Evolutionary conservation across 2,113 vertebrate species (phyloP), one percentile per base, ranked within the genome.

Genomic region (Gopherus evgoodei): DNA sequence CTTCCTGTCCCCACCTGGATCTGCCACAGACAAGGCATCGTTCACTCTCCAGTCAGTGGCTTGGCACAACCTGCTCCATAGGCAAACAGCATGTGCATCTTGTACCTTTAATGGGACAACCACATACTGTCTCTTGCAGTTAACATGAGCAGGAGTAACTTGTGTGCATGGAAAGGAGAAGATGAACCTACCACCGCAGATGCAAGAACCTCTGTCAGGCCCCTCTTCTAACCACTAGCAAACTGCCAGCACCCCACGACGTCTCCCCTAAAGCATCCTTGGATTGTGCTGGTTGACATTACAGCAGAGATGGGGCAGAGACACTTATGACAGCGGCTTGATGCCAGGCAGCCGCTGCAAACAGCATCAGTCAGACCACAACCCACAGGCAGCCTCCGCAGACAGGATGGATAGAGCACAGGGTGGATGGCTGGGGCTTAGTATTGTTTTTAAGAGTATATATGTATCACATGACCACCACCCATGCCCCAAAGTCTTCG

Each of bases 341-440:
- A 76, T 1, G 2, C 0, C 1, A 1, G 75, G 13, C 0, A 2
- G 52, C 42, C 3, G 0, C 44, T 17, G 7, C 79, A 29, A 49
- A 14, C 52, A 25, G 31, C 1, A 27, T 29, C 81, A 14, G n/a
- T 8, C 81, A 24, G n/a, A 38, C 13, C 81, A 56, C 1, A 72
- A 0, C 0, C 56, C 59, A 52, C 80, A 1, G 3, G 35, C 8
- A 0, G 35, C 50, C 52, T 44, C n/a, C 0, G 0, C 62, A 1
- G 2, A 25, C 72, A 81, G 38, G 31, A 12, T 65, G 75, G 65
- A n/a, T 13, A 0, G 29, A 75, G 59, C 6, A 0, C 4, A 6
- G 72, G 11, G 3, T 83, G n/a, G 17, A 89, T 47, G 42, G 6
- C 75, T 47, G 75, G 42, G 8, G 76, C 47, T 89, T 69, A 21